Evolutionary conservation across 2,888 invertebrate genomes (phyloP).

Genomic region (Furcula furcula): DNA sequence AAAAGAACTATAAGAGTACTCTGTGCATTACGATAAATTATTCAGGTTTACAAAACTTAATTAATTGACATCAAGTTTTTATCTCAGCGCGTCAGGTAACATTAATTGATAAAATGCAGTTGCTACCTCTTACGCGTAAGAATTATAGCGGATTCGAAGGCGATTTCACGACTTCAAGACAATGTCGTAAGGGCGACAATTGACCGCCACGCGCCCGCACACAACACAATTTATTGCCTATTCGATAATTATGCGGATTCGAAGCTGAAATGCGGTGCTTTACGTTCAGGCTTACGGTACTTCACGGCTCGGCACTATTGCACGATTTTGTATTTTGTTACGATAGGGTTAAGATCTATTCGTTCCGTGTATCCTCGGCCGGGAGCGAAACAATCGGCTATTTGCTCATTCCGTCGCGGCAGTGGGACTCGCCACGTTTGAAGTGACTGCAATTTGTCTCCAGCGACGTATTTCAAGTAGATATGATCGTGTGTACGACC

Average conservation of each 20-base stretch:
- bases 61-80: conserved; percentile 52
- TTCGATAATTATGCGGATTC: conserved; percentile 76
- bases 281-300: conserved; percentile 64
- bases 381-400: conserved; percentile 58
- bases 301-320: conserved; percentile 50
- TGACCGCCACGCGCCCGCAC: conserved; percentile 41
- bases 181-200: conserved; percentile 39
- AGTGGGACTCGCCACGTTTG: conserved; percentile 63
- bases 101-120: conserved; percentile 18
- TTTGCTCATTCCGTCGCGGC: conserved; percentile 61
- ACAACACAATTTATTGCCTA: conserved; percentile 64
- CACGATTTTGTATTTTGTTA: conserved; percentile 59
- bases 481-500: conserved; percentile 73
- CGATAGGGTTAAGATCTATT: conserved; percentile 48
- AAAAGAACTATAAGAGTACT: conserved; percentile 10
- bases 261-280: conserved; percentile 63
- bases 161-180: conserved; percentile 19
- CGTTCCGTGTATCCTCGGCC: conserved; percentile 28
- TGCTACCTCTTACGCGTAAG: conserved; percentile 35
- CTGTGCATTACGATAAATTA: conserved; percentile 36
- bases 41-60: conserved; percentile 40
- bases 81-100: conserved; percentile 39
- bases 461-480: conserved; percentile 69
- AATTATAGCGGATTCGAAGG: neutral
- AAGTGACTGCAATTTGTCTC: conserved; percentile 78